Conservation (phyloP, 2,113 vertebrate species). For the Alligator mississippiensis region DNA sequence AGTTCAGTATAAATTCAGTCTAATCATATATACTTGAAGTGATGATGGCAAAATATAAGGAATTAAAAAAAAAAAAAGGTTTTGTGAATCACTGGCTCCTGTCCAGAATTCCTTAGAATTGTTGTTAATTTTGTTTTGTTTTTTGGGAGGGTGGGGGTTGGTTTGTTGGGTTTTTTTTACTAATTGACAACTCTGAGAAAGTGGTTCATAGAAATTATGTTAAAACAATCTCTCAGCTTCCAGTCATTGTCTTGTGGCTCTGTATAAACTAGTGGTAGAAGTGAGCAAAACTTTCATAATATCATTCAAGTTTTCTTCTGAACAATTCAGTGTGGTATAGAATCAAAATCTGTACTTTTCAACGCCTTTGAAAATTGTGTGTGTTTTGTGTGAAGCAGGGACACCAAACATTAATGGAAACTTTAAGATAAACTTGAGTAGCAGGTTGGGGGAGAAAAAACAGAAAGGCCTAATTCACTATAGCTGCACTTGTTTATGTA, state of each 20-base stretch:
- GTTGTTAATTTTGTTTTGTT: accelerated
- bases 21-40: background rate
- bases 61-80: background rate
- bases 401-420: background rate
- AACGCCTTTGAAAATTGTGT: background rate
- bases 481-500: conserved; percentile 15
- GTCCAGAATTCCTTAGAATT: background rate
- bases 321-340: background rate
- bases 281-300: background rate
- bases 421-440: background rate
- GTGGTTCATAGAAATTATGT: background rate
- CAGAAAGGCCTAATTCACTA: background rate
- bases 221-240: background rate
- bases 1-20: background rate
- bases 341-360: background rate
- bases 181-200: background rate
- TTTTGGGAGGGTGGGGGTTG: background rate
- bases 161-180: background rate
- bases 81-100: background rate
- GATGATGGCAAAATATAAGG: background rate
- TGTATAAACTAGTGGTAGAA: background rate
- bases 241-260: background rate
- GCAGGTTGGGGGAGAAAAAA: background rate
- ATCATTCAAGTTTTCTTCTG: background rate
- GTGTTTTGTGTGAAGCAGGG: background rate